Evolutionary conservation across 2,888 invertebrate species (phyloP).

Genomic region (Cerceris ruficornis): DNA sequence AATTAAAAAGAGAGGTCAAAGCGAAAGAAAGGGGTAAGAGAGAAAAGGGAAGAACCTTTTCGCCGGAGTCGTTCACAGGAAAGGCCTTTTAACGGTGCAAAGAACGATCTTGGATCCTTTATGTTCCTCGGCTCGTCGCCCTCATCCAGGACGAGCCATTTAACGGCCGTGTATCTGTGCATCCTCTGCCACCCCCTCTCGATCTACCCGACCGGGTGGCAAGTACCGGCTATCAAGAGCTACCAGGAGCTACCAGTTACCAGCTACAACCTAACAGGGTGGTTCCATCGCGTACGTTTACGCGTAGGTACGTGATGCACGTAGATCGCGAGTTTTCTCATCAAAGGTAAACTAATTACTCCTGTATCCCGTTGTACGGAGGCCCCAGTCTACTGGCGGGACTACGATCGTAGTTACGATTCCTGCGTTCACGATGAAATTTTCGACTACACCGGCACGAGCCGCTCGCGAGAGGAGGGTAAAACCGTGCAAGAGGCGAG

Average conservation of each 20-base stretch:
- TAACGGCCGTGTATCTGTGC: slow-evolving; percentile 44
- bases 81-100: slow-evolving; percentile 54
- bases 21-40: slow-evolving; percentile 15
- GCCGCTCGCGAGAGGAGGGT: background rate
- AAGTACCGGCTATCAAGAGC: background rate
- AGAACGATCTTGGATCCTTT: slow-evolving; percentile 58
- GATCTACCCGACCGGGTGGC: slow-evolving; percentile 10
- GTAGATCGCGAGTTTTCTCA: slow-evolving; percentile 54
- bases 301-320: background rate
- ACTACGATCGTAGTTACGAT: slow-evolving; percentile 61
- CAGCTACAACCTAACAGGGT: too few species aligned
- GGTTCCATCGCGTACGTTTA: too few species aligned
- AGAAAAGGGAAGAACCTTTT: slow-evolving; percentile 42
- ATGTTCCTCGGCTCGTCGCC: slow-evolving; percentile 40
- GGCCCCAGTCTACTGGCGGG: background rate
- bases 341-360: slow-evolving; percentile 67
- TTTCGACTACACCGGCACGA: slow-evolving; percentile 40
- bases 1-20: background rate
- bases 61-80: slow-evolving; percentile 35
- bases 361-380: slow-evolving; percentile 49
- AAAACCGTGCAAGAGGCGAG: background rate
- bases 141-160: slow-evolving; percentile 48
- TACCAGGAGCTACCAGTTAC: too few species aligned
- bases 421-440: slow-evolving; percentile 63
- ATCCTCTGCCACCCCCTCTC: slow-evolving; percentile 26